Evolutionary conservation across 2,888 invertebrate species (phyloP), one percentile per base, ranked within the genome.

Genomic region (Rhingia campestris): DNA sequence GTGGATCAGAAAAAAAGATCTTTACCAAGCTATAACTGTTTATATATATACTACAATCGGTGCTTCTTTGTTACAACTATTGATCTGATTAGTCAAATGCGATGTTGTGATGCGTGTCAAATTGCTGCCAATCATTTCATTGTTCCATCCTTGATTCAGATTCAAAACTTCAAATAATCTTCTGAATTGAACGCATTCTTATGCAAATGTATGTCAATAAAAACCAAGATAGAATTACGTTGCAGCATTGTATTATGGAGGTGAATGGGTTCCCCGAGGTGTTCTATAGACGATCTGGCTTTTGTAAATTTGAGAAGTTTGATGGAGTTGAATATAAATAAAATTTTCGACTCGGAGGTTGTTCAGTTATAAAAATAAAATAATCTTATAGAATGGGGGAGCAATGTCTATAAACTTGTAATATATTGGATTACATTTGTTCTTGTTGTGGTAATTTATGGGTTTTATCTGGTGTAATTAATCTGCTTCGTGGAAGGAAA

Each of bases 151-250:
- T 59, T 39, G 33, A 47, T 51, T 58, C 41, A 56, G 33, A 66
- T 43, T 75, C 58, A 41, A 41, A 53, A 53, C 32, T 53, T 61
- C 59, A 37, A 67, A 76, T 56, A 51, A 63, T 53, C 73, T 30
- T 58, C 74, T 39, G 54, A 58, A 49, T 58, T 22, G 56, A 69
- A 58, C 67, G 75, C 59, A 67, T 76, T 76, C 75, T 67, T 67
- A 76, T 76, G 67, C 53, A 76, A 76, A 76, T 76, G 53, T 61
- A 59, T 53, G 66, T 61, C 59, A 59, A 75, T 67, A 59, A 59
- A 59, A 22, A 59, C 53, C 35, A 35, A 53, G 75, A 76, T 76
- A 67, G 59, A 59, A 76, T 76, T 67, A 67, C 75, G 43, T 37
- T 6, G n/a, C 6, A 37, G 9, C 45, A 45, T 59, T 51, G 51